A percentile compares a stretch with the other conserved stretches of the same genome.
Conservation (phyloP, 2,797 vertebrate genomes). For the Microctenopoma lineatum region DNA sequence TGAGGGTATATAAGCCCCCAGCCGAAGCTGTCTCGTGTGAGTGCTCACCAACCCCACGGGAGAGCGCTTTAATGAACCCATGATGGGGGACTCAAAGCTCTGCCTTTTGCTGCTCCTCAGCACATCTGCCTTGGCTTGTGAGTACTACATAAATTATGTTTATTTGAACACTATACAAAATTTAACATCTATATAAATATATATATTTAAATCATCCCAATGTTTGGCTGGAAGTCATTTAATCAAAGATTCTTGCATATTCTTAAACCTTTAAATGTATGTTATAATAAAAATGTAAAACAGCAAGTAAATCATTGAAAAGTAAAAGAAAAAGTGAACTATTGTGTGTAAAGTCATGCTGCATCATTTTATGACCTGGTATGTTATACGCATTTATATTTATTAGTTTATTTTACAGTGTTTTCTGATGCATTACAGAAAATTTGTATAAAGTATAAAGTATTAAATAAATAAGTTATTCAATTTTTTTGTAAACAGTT, state of each 20-base stretch:
- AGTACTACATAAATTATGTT: constrained; percentile 73
- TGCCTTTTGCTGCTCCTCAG: constrained; percentile 85
- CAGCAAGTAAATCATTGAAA: neutral
- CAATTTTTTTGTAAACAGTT: constrained; percentile 61
- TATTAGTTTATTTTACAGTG: neutral
- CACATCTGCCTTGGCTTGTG: constrained; percentile 80
- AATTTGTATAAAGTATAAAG: too few species aligned
- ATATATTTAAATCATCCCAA: neutral
- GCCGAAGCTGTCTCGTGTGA: constrained; percentile 70
- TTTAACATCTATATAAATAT: too few species aligned
- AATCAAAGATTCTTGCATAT: neutral
- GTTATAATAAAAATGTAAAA: neutral
- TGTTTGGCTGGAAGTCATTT: neutral
- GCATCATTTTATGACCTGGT: too few species aligned
- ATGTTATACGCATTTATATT: neutral
- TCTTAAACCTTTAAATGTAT: neutral
- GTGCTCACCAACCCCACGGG: constrained; percentile 70
- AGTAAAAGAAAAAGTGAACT: too few species aligned
- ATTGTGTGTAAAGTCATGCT: too few species aligned
- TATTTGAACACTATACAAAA: neutral
- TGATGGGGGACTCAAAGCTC: constrained; percentile 89
- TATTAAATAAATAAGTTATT: neutral
- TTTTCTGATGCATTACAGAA: neutral
- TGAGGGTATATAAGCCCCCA: constrained; percentile 76
- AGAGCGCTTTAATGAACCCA: constrained; percentile 80